A percentile compares a stretch with the other conserved stretches of the same genome.
phyloP scores from a whole-genome alignment of 1,140 invertebrate genomes.

The Nasonia vitripennis region DNA sequence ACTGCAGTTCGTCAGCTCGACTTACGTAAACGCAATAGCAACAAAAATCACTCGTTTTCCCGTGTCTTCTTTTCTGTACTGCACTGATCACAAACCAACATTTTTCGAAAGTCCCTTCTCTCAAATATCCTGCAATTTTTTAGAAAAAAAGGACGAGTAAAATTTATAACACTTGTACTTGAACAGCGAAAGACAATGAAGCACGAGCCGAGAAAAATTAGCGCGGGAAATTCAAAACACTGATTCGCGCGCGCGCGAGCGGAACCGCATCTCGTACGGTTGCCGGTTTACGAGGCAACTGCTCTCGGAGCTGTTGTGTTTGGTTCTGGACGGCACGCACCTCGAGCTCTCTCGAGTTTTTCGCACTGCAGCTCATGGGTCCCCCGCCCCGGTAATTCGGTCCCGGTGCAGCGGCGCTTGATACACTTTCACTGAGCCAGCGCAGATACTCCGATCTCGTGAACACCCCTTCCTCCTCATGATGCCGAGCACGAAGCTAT shows the following conservation, averaged over 20 bases:
- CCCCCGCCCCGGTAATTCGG: neutral
- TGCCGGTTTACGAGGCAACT: constrained; percentile 15
- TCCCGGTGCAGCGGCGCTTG: constrained; percentile 8
- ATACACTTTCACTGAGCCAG: constrained; percentile 33
- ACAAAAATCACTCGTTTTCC: neutral
- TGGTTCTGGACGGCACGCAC: neutral
- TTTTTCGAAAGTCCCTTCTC: neutral
- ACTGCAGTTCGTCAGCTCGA: neutral
- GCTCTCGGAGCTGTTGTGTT: neutral
- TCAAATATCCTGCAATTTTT: neutral
- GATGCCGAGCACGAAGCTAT: neutral
- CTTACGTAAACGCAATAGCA: neutral
- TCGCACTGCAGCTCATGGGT: constrained; percentile 9
- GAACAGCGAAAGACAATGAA: neutral
- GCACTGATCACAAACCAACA: neutral
- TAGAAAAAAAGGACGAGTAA: too few species aligned
- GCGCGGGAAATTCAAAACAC: constrained; percentile 18
- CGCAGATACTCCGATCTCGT: neutral
- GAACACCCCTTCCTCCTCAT: neutral
- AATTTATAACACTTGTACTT: neutral
- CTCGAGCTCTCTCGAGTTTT: neutral
- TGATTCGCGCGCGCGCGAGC: neutral
- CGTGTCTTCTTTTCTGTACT: neutral
- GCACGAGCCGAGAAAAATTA: neutral
- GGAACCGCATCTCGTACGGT: constrained; percentile 2